Evolutionary conservation across 2,888 invertebrate species (phyloP), one percentile per base, ranked within the genome.

Genomic region (Tolmerus cingulatus): DNA sequence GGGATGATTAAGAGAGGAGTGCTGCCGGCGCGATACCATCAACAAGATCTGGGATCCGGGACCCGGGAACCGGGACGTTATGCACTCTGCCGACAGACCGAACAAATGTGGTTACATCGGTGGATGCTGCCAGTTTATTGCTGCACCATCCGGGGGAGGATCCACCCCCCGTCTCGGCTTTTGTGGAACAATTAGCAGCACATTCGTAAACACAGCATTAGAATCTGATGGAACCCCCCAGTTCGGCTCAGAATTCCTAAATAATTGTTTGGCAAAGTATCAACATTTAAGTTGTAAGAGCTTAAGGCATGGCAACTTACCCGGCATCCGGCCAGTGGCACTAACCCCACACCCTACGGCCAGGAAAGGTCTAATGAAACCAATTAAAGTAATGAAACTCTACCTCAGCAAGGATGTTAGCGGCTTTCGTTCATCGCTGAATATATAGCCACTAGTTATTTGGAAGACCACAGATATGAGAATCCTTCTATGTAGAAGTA

Each of bases 151-250:
- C 9, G 14, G 8, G 82, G 5, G 1, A 8, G 57, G 34, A 66
- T 14, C 4, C 51, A n/a, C 37, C 19, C 51, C 30, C 30, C 30
- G 5, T 37, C 4, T 66, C 37, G 40, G 37, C 2, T 37, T 8
- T 57, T 82, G 82, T 82, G 82, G 57, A 82, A 55, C 82, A 82
- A 82, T 82, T 82, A 82, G 82, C 51, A 82, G 82, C 82, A 82
- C 82, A 82, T 82, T 82, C 37, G 82, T 82, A 82, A 57, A 66
- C 66, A 82, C 66, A 55, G 14, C 19, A 51, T 51, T 82, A 51
- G 37, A 82, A 57, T 82, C 82, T 30, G 57, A 66, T 79, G 19
- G 30, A 27, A 27, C 40, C 79, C 55, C 30, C 51, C 0, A 78
- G 78, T 43, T 78, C 46, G 55, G 51, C 34, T 23, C 30, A 37